Base-by-base conservation (phyloP, 2,888 invertebrate genomes). In the Clivina fossor region DNA sequence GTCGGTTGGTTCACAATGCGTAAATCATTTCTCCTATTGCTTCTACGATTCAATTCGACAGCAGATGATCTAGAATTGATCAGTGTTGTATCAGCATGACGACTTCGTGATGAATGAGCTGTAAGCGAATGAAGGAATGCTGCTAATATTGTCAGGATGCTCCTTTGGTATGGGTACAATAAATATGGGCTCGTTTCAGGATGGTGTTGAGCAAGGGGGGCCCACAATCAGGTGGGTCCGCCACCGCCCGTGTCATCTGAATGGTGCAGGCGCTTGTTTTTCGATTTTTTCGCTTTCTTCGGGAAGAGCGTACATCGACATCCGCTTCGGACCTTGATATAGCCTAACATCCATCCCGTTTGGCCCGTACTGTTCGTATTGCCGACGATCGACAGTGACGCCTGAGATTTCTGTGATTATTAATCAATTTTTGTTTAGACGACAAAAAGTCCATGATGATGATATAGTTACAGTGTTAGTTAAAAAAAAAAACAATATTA, bases 271-370 rank as follows among this genome's bases (percentile, higher is more conserved):
- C 61, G 35, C 41, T 58, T 60, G 33, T 59, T 60, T 49, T 62
- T 64, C 26, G 53, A 53, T 62, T 78, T 79, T 64, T 76, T 75
- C 68, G 77, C 80, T 60, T 77, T 76, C 65, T 76, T 76, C 30
- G 84, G 82, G 66, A 76, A 78, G 59, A 91, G 80, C 71, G 88
- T 85, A 74, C 93, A 93, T 67, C 88, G 84, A 75, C 93, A 93
- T 30, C 92, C 93, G 63, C 88, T 88, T 56, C 90, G 80, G 59
- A 93, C 84, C 65, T 80, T 78, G 65, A 93, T 88, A 75, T 90
- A 90, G 76, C 91, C 91, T 74, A 92, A 77, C 59, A 85, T 83
- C 84, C 88, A 91, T 51, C 80, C 80, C 7, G 67, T 66, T 20
- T 32, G 47, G 3, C 20, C 47, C 11, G 22, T 44, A 19, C 26